A percentile compares a stretch with the other conserved stretches of the same genome.
phyloP scores from a whole-genome alignment of 2,113 vertebrate genomes.

The Corythornis madagascariensis region DNA sequence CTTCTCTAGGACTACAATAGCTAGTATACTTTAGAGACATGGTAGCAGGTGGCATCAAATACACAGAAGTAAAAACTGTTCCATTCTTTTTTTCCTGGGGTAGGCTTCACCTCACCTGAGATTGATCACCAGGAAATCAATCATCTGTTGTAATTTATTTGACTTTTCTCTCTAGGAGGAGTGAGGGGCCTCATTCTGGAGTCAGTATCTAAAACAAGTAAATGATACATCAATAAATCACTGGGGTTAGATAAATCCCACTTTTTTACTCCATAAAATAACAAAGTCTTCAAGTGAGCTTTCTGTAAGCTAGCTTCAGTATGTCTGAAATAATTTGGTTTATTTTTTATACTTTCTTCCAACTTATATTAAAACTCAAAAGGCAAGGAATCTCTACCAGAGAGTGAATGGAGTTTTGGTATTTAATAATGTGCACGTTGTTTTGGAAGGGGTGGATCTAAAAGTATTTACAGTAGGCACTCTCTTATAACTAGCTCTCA shows the following conservation, averaged over 20 bases:
- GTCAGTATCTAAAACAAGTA: not conserved
- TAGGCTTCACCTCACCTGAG: not conserved
- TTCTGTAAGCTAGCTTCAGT: not conserved
- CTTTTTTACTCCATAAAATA: not conserved
- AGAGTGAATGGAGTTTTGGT: not conserved
- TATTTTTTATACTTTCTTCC: not conserved
- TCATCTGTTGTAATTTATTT: not conserved
- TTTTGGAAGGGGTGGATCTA: not conserved
- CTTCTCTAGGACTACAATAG: constrained; percentile 15
- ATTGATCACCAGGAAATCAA: constrained; percentile 16
- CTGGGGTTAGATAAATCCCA: not conserved
- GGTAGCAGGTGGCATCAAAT: constrained; percentile 27
- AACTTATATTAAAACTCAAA: not conserved
- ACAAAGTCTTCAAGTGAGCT: not conserved
- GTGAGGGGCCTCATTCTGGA: not conserved
- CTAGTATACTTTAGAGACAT: constrained; percentile 22
- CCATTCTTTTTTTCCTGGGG: not conserved
- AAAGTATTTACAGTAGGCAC: not conserved
- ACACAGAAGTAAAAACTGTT: not conserved
- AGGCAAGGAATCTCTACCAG: not conserved
- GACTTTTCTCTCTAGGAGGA: not conserved
- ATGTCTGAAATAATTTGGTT: not conserved
- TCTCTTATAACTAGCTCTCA: not conserved
- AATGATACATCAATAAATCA: not conserved
- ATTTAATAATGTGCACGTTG: not conserved